Evolutionary conservation across 1,140 invertebrate genomes (phyloP).

Genomic region (Drosophila mauritiana): DNA sequence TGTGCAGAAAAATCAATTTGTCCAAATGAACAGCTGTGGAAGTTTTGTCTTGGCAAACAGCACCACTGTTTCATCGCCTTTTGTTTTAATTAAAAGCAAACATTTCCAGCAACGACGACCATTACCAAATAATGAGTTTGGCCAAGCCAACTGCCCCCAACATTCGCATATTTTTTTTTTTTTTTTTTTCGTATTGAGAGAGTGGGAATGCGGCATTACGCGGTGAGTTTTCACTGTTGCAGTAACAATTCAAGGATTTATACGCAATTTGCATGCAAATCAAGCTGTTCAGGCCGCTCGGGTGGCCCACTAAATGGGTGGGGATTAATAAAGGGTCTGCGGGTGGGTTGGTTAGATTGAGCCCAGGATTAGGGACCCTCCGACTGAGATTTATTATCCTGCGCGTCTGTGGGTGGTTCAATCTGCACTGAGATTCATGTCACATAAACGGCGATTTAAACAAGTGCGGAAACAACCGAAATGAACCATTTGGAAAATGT

Average conservation of each 20-base stretch:
- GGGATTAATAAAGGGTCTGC: neutral
- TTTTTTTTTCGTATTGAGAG: no score
- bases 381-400: constrained; percentile 49
- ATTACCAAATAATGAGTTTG: constrained; percentile 39
- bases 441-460: constrained; percentile 40
- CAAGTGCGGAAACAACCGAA: neutral
- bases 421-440: constrained; percentile 31
- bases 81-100: constrained; percentile 47
- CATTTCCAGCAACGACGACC: constrained; percentile 23
- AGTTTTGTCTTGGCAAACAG: constrained; percentile 33
- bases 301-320: neutral
- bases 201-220: neutral
- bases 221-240: constrained; percentile 12
- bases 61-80: constrained; percentile 4
- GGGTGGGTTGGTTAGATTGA: neutral
- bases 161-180: neutral
- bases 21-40: constrained; percentile 24
- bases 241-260: constrained; percentile 58
- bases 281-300: constrained; percentile 26
- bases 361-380: constrained; percentile 4
- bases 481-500: neutral
- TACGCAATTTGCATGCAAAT: constrained; percentile 54
- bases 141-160: constrained; percentile 15
- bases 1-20: constrained; percentile 31
- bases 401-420: neutral